These are phyloP conservation scores for Mesorhabditis spiculigera DNA, from an alignment of 2,888 invertebrate species.

Conservation along the genomic window DNA sequence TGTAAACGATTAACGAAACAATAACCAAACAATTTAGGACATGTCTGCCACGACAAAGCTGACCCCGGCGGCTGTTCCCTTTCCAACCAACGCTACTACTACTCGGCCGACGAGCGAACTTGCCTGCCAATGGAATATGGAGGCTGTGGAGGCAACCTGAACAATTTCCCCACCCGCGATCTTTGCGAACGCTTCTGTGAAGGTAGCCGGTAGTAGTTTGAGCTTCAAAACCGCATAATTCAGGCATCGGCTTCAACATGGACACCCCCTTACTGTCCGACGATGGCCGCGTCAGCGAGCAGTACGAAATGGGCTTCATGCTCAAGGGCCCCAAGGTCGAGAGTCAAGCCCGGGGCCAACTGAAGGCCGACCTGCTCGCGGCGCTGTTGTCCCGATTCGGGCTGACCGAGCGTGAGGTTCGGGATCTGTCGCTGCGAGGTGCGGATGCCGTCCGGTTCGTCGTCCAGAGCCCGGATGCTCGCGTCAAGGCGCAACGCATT, in stretches of 20 bases:
- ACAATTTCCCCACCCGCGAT: slow-evolving; percentile 43
- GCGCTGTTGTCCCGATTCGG: slow-evolving; percentile 17
- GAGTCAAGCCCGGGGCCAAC: not conserved
- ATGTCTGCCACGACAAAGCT: slow-evolving; percentile 39
- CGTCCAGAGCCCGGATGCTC: slow-evolving; percentile 23
- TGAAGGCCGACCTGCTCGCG: slow-evolving; percentile 14
- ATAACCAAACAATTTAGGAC: slow-evolving; percentile 20
- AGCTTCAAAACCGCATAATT: not conserved
- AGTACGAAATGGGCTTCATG: slow-evolving; percentile 6
- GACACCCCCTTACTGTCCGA: not conserved
- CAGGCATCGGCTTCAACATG: slow-evolving; percentile 4
- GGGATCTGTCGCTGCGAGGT: slow-evolving; percentile 23
- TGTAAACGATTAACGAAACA: not conserved
- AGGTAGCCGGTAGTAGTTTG: slow-evolving; percentile 5
- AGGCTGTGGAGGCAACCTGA: slow-evolving; percentile 52
- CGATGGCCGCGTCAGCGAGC: not conserved
- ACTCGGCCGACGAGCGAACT: slow-evolving; percentile 26
- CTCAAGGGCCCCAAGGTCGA: not conserved
- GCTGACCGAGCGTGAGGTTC: slow-evolving; percentile 21
- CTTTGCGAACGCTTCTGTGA: slow-evolving; percentile 43
- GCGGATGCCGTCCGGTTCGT: slow-evolving; percentile 30
- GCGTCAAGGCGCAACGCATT: slow-evolving; percentile 24
- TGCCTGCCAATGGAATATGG: slow-evolving; percentile 45
- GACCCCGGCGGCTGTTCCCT: slow-evolving; percentile 40
- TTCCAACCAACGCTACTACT: slow-evolving; percentile 36